A percentile compares a stretch with the other conserved stretches of the same genome.
Conservation (phyloP, 2,113 vertebrate species). For the Riparia riparia region DNA sequence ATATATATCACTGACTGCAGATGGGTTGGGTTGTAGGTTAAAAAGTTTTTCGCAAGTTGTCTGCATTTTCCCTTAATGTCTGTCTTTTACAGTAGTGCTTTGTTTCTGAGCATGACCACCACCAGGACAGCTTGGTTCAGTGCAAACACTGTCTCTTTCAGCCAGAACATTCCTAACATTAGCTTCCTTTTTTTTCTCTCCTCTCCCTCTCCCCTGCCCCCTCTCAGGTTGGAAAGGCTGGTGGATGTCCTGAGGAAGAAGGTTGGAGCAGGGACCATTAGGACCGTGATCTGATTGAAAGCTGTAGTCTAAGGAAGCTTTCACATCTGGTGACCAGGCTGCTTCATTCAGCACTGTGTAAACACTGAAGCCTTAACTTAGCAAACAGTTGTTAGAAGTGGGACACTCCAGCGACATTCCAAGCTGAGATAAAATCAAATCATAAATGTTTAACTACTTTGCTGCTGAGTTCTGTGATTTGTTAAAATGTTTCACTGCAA, state of each 20-base stretch:
- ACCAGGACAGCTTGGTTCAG: conserved; percentile 70
- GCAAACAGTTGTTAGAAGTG: conserved; percentile 93
- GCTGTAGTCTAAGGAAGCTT: conserved; percentile 77
- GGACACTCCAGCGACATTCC: conserved; percentile 87
- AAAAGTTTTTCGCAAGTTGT: conserved; percentile 62
- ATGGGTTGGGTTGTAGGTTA: conserved; percentile 47
- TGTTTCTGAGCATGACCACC: conserved; percentile 73
- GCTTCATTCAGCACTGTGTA: conserved; percentile 88
- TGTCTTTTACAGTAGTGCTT: conserved; percentile 71
- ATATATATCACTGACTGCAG: conserved; percentile 27
- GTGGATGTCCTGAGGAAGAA: conserved; percentile 98
- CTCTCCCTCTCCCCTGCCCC: conserved; percentile 22
- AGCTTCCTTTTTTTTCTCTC: conserved; percentile 68
- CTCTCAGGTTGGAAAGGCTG: conserved; percentile 91
- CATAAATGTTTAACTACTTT: conserved; percentile 91
- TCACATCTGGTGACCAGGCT: conserved; percentile 94
- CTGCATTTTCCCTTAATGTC: conserved; percentile 66
- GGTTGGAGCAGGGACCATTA: conserved; percentile 89
- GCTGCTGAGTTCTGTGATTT: conserved; percentile 82
- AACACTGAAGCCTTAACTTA: conserved; percentile 89
- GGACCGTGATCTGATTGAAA: conserved; percentile 90
- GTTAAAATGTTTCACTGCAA: conserved; percentile 77
- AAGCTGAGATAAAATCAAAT: conserved; percentile 86
- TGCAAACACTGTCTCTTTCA: conserved; percentile 77
- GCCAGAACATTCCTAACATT: conserved; percentile 73